A percentile compares a stretch with the other conserved stretches of the same genome.
phyloP scores from a whole-genome alignment of 2,113 vertebrate species.

The Atractosteus spatula region DNA sequence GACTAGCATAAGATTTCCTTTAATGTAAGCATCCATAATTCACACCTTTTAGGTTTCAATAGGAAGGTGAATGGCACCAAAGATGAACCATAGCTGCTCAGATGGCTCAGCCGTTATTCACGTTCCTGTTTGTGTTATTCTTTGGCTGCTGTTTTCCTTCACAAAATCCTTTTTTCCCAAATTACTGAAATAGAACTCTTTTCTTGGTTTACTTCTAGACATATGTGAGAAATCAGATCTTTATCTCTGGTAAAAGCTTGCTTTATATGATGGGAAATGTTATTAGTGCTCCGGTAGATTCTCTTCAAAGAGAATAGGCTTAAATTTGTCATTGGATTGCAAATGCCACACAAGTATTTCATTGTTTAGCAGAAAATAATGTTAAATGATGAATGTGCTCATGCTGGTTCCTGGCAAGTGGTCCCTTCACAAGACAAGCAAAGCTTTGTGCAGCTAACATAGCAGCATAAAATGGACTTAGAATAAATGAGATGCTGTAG shows the following conservation, averaged over 20 bases:
- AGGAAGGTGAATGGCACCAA: no score
- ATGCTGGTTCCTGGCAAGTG: neutral
- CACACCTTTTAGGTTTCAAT: no score
- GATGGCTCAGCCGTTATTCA: no score
- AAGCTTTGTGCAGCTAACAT: neutral
- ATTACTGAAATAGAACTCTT: neutral
- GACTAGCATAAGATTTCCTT: no score
- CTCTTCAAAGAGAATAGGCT: neutral
- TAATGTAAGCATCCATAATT: no score
- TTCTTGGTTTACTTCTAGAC: neutral
- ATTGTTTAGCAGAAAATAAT: no score
- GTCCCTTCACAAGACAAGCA: neutral
- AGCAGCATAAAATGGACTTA: neutral
- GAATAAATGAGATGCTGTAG: neutral
- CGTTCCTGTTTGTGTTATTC: no score
- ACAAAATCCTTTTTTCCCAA: no score
- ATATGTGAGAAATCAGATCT: neutral
- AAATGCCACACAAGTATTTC: neutral
- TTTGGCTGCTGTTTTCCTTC: no score
- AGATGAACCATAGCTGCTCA: no score
- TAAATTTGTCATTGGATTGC: conserved; percentile 3
- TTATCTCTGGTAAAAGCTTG: neutral
- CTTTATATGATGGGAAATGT: neutral
- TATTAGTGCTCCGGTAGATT: neutral
- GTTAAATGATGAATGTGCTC: neutral